Base-by-base conservation (phyloP, 2,113 vertebrate species). In the Morone saxatilis region DNA sequence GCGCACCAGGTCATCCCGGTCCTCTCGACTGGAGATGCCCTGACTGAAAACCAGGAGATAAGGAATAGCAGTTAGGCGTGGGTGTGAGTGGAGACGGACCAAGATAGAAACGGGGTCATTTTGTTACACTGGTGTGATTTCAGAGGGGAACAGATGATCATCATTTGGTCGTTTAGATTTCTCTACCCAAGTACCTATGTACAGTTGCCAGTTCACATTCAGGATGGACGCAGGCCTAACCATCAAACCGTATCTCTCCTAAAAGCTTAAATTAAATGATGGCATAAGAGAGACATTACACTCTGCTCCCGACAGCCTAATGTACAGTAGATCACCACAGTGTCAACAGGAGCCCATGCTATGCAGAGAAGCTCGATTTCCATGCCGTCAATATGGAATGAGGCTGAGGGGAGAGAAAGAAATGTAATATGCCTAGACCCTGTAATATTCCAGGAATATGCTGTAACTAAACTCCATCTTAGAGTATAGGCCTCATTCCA, bases 1-100 rank as follows among this genome's bases (percentile, higher is more conserved):
- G 17, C 91, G 95, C 7, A 97, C 94, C 95, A 95, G 95, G 68
- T 96, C 95, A 88, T 94, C 88, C 31, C 95, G 95, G 62, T 95
- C 91, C 78, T 97, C 97, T 20, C 92, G 62, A 77, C 89, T 96
- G 69, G 87, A 81, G 91, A 93, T 95, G 85, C 72, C 94, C 79
- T 91, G 95, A 86, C 97, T 97, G 87, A 38, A 93, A 77, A 89
- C 1, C 61, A 45, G 36, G 60, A 31, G 51, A 68, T 16, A 51
- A 41, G 16, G 67, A 40, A 5, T 53, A 57, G 66, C 51, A 38
- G 36, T 73, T 12, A 78, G n/a, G 5, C 0, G 50, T 7, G 6
- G 20, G 48, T 5, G 10, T 19, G 51, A 68, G 56, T 12, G 43
- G n/a, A 73, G 5, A 47, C 12, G 19, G 71, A 63, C 40, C 1